Percentiles rank a stretch among this genome's conserved stretches.
Conservation (phyloP, 1,140 invertebrate genomes). For the Bombus huntii region DNA sequence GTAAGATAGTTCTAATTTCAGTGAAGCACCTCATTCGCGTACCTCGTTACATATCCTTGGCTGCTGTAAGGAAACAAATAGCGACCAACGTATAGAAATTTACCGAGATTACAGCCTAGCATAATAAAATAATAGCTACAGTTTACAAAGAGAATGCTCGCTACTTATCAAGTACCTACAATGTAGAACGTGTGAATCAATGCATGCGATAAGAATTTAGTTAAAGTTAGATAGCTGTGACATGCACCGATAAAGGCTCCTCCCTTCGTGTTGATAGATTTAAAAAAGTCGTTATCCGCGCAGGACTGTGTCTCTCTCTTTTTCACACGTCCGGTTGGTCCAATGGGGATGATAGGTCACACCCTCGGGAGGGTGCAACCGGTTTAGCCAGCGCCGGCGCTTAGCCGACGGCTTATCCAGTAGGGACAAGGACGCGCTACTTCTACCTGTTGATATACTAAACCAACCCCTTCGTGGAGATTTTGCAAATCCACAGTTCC, state of each 20-base stretch:
- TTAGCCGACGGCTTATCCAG: slow-evolving; percentile 81
- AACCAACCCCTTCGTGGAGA: slow-evolving; percentile 80
- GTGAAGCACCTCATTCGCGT: background rate
- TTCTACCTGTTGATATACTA: slow-evolving; percentile 81
- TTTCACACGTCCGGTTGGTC: slow-evolving; percentile 77
- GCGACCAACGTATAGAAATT: background rate
- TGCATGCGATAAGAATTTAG: background rate
- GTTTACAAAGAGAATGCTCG: background rate
- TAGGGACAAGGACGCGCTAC: slow-evolving; percentile 70
- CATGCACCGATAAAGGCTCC: slow-evolving; percentile 40
- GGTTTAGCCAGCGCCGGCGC: slow-evolving; percentile 82
- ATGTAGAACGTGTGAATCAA: background rate
- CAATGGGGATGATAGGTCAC: slow-evolving; percentile 78
- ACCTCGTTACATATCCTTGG: background rate
- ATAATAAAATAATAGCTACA: background rate
- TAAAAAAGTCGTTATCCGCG: slow-evolving; percentile 69
- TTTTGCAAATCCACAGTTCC: slow-evolving; percentile 80
- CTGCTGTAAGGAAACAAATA: background rate
- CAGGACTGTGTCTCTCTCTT: slow-evolving; percentile 70
- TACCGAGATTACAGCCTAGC: background rate
- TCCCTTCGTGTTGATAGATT: slow-evolving; percentile 38
- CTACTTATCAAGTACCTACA: background rate
- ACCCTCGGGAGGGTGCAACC: slow-evolving; percentile 80
- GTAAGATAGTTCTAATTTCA: background rate
- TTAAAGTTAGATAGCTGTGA: background rate